Percentiles rank a stretch among this genome's conserved stretches.
Evolutionary conservation across 1,140 invertebrate species (phyloP).

Genomic region (Drosophila kurseongensis): DNA sequence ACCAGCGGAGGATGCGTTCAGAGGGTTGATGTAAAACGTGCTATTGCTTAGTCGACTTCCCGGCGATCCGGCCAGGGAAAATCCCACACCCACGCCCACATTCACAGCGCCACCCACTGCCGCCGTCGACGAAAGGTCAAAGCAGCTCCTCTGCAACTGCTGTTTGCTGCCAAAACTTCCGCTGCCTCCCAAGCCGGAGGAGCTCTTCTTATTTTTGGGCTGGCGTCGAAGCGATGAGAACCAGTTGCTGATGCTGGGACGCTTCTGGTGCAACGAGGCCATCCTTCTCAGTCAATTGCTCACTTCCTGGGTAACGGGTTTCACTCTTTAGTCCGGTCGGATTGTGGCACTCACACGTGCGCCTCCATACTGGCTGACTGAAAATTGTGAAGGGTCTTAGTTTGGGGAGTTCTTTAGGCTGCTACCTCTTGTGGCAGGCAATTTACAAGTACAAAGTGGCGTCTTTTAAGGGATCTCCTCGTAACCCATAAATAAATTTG

Average conservation of each 20-base stretch:
- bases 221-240: slow-evolving; percentile 90
- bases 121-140: slow-evolving; percentile 62
- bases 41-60: slow-evolving; percentile 55
- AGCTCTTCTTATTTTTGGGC: slow-evolving; percentile 85
- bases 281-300: slow-evolving; percentile 58
- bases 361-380: slow-evolving; percentile 49
- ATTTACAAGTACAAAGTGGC: slow-evolving; percentile 68
- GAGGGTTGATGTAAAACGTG: slow-evolving; percentile 54
- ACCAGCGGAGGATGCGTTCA: slow-evolving; percentile 8
- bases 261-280: slow-evolving; percentile 85
- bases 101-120: neutral
- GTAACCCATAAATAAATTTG: slow-evolving; percentile 52
- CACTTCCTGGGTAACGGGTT: slow-evolving; percentile 46
- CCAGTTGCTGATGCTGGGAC: slow-evolving; percentile 89
- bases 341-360: slow-evolving; percentile 39
- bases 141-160: slow-evolving; percentile 82
- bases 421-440: slow-evolving; percentile 32
- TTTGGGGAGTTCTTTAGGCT: neutral
- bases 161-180: slow-evolving; percentile 69
- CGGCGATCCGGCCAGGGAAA: slow-evolving; percentile 11
- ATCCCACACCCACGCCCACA: slow-evolving; percentile 17
- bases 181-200: slow-evolving; percentile 25
- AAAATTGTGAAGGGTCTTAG: slow-evolving; percentile 53
- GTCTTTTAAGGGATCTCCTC: slow-evolving; percentile 6
- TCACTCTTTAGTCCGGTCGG: slow-evolving; percentile 5